Evolutionary conservation across 2,113 vertebrate genomes (phyloP).

Genomic region (Phainopepla nitens): DNA sequence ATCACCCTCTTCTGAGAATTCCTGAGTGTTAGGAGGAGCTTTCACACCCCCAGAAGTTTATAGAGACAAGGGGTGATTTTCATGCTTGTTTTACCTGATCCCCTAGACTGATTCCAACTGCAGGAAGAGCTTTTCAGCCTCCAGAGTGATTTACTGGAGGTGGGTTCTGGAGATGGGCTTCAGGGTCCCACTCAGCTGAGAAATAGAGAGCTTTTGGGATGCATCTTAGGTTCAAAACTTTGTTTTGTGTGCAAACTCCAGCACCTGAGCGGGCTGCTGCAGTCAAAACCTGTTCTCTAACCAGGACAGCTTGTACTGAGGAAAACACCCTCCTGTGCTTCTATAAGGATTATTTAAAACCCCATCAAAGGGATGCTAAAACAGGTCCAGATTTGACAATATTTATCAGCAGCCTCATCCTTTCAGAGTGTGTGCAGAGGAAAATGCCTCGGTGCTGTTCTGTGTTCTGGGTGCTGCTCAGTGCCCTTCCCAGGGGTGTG

Average conservation of each 20-base stretch:
- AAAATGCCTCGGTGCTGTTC: neutral
- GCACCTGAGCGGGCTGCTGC: neutral
- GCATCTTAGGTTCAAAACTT: neutral
- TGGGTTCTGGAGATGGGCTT: neutral
- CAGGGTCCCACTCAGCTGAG: neutral
- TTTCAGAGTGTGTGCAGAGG: neutral
- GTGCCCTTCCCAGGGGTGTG: no score
- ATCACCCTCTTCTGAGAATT: neutral
- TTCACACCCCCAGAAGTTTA: neutral
- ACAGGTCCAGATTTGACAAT: neutral
- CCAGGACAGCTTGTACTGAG: neutral
- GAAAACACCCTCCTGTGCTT: neutral
- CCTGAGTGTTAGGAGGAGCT: neutral
- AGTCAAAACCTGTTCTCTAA: neutral
- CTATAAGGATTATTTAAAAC: neutral
- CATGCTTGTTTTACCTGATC: neutral
- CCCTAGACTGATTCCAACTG: neutral
- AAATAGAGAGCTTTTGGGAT: accelerated
- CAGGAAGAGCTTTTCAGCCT: neutral
- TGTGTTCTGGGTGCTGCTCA: neutral
- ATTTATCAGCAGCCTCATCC: neutral
- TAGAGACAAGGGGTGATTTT: neutral
- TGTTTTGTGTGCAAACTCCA: neutral
- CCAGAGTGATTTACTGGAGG: neutral
- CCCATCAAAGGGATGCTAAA: neutral